Conservation (phyloP, 2,113 vertebrate species). For the Ceuthmochares aereus region DNA sequence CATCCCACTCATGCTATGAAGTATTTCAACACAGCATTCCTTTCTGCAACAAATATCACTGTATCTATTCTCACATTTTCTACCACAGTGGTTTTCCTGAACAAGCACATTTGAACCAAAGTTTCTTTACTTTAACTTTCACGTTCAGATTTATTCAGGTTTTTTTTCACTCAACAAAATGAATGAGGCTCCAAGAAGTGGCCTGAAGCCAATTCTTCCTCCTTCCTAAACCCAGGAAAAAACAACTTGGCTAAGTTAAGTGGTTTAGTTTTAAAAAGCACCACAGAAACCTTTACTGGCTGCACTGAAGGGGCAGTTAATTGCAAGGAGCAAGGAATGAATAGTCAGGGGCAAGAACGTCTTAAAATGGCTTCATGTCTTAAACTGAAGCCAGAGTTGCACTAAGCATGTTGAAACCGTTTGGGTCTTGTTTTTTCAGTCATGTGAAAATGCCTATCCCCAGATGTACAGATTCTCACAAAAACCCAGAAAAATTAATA, state of each 20-base stretch:
- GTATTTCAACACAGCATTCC: neutral
- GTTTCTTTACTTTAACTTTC: neutral
- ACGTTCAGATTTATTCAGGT: neutral
- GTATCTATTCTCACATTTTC: neutral
- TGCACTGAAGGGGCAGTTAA: slow-evolving; percentile 19
- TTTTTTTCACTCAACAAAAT: neutral
- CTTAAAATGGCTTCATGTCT: neutral
- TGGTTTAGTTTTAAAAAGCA: neutral
- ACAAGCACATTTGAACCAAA: neutral
- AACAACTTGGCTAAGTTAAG: neutral
- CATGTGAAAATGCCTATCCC: neutral
- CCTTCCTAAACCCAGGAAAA: neutral
- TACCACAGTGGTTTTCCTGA: neutral
- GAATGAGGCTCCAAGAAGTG: neutral
- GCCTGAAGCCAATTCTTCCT: neutral
- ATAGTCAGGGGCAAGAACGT: slow-evolving; percentile 6
- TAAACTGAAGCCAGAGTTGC: neutral
- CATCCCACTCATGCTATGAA: neutral
- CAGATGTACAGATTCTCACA: neutral
- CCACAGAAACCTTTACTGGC: neutral
- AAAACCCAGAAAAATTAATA: neutral
- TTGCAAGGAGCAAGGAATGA: slow-evolving; percentile 12
- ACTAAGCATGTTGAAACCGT: neutral
- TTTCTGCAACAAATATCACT: neutral
- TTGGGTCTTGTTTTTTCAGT: neutral